Evolutionary conservation across 2,113 vertebrate species (phyloP), one percentile per base, ranked within the genome.

Genomic region (Chaetops frenatus): DNA sequence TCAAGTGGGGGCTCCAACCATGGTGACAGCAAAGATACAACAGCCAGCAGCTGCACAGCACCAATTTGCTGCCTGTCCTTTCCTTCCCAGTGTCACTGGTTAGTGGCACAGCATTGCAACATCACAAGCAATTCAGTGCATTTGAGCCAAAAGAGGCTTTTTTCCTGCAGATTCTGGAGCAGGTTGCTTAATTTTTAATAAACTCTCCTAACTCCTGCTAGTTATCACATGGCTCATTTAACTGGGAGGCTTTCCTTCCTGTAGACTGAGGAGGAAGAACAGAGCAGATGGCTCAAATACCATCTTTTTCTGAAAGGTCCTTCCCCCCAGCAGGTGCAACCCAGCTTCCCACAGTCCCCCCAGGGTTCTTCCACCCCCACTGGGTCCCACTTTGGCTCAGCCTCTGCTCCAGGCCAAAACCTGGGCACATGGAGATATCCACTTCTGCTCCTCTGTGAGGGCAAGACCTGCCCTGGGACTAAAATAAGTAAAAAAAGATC

Each of bases 171-270:
- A 84, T 94, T 88, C 76, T 69, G 0, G 0, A 93, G 61, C 51
- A 90, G 71, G 72, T 82, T 82, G 87, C 92, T 97, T 96, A 92
- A 96, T 96, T 96, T 96, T 97, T 96, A 97, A 97, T 96, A 93
- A 96, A 94, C 86, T 90, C 90, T 7, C 7, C 92, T 91, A 95
- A 92, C 79, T 96, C 90, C 74, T 86, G 91, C 92, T 97, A 97
- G 97, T 97, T 97, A 93, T 66, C 92, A 29, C 92, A 91, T 0
- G 12, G 95, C 81, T 97, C 96, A 94, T 94, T 97, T 93, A 89
- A 92, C 93, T 64, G 61, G 83, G 91, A 96, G 81, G 40, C 74
- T 95, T 96, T 92, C 78, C 95, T 97, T 96, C 94, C 95, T 96
- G 89, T 60, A 78, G 76, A 81, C 70, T 58, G 90, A 72, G 79